Evolutionary conservation across 92 coral and sea anemone species (phyloP), one percentile per base, ranked within the genome.

Genomic region (Palythoa caribaeorum): DNA sequence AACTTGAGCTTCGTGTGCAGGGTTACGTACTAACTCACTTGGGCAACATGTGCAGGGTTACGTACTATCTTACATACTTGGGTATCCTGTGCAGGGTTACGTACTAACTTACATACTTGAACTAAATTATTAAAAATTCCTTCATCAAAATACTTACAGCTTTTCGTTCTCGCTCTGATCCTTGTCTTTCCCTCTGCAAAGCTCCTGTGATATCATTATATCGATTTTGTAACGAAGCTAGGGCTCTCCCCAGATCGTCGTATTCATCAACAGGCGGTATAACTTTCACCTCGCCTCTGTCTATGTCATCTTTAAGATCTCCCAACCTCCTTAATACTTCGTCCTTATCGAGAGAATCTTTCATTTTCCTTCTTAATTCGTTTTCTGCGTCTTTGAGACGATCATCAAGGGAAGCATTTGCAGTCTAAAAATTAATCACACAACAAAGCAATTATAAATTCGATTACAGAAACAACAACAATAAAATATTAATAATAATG

Each of bases 321-420:
- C 84, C 94, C 83, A 96, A 92, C 63, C 96, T 89, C 76, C 89
- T 89, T 63, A 93, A 69, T 47, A 95, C 94, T 10, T 92, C 95
- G 28, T 89, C 98, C 74, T 95, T 95, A 74, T 93, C 97, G 13
- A 92, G 59, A 6, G 91, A 65, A 40, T 88, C 87, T 37, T 89
- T 93, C 40, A 88, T 74, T 48, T 51, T 84, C 47, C 78, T 90
- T 1, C 76, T 57, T 76, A 95, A 92, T 65, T 96, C 97, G 38
- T 93, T 88, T 39, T 96, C 98, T 55, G 98, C 94, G 70, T 95
- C 99, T 50, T 80, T 87, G 12, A 96, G 90, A 16, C 98, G 93
- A 48, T 95, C 94, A 57, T 92, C 92, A 15, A 96, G 89, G 48
- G 98, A 92, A 15, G 92, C 92, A 85, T 96, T 96, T 39, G 88